These are phyloP conservation scores for Silurus aristotelis DNA, from an alignment of 2,797 vertebrate genomes.

Conservation along the genomic window DNA sequence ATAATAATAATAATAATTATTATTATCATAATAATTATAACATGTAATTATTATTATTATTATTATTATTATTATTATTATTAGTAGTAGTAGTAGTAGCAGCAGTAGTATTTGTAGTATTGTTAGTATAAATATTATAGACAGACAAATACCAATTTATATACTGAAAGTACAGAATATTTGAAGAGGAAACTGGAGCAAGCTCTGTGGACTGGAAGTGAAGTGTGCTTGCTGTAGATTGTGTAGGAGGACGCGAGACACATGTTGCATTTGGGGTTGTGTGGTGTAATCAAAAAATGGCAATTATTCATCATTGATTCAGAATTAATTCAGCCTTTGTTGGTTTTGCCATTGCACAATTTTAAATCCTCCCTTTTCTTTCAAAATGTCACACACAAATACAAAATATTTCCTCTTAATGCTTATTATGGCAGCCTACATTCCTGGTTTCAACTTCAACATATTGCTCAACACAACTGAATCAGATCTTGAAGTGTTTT, in stretches of 20 bases:
- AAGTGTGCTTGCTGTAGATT: slow-evolving; percentile 3
- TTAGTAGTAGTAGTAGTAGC: no score
- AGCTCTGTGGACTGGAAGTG: not conserved
- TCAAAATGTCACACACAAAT: not conserved
- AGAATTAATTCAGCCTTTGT: not conserved
- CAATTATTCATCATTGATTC: not conserved
- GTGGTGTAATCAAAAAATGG: not conserved
- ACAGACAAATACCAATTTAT: no score
- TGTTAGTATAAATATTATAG: no score
- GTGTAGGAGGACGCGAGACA: not conserved
- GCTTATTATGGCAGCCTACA: not conserved
- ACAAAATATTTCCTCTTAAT: not conserved
- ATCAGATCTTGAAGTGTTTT: not conserved
- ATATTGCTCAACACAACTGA: slow-evolving; percentile 6
- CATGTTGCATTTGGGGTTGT: not conserved
- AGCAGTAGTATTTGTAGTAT: no score
- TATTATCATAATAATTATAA: no score
- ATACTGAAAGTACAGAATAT: not conserved
- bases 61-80: no score
- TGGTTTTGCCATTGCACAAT: slow-evolving; percentile 20
- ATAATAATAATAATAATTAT: no score
- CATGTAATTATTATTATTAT: no score
- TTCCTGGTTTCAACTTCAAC: not conserved
- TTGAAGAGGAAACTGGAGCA: slow-evolving; percentile 5
- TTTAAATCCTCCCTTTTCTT: slow-evolving; percentile 14